Percentiles rank a stretch among this genome's conserved stretches.
Evolutionary conservation across 2,113 vertebrate genomes (phyloP).

Genomic region (Melierax canorus): DNA sequence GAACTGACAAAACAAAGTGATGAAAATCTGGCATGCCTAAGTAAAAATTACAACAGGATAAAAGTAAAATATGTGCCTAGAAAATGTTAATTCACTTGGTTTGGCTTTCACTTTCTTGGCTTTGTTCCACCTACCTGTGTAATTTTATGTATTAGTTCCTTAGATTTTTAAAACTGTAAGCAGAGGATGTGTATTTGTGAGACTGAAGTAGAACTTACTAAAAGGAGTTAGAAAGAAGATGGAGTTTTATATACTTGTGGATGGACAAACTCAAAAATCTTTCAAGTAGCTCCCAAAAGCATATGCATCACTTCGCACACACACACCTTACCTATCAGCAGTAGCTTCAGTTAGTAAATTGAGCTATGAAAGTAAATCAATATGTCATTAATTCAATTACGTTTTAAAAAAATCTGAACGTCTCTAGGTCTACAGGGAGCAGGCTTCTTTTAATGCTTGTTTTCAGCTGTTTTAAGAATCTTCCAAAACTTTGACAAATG

Average conservation of each 20-base stretch:
- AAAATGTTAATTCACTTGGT: neutral
- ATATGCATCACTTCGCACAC: neutral
- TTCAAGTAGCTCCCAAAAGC: neutral
- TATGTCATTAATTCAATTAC: neutral
- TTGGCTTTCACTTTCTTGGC: neutral
- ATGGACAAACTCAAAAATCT: neutral
- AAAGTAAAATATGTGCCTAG: neutral
- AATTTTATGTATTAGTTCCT: neutral
- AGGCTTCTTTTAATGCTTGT: neutral
- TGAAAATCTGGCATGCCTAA: neutral
- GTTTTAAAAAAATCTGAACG: fast-evolving
- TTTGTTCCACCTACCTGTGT: neutral
- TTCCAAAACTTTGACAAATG: neutral
- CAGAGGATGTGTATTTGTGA: neutral
- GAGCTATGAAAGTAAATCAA: neutral
- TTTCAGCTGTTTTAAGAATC: neutral
- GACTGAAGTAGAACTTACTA: neutral
- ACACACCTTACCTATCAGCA: neutral
- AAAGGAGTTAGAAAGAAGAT: neutral
- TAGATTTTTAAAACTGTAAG: neutral
- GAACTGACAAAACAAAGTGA: neutral
- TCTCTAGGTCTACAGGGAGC: neutral
- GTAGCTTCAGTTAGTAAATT: neutral
- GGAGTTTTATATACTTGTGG: neutral
- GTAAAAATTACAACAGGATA: neutral